Base-by-base conservation (phyloP, 2,113 vertebrate species). In the Thryonomys swinderianus region DNA sequence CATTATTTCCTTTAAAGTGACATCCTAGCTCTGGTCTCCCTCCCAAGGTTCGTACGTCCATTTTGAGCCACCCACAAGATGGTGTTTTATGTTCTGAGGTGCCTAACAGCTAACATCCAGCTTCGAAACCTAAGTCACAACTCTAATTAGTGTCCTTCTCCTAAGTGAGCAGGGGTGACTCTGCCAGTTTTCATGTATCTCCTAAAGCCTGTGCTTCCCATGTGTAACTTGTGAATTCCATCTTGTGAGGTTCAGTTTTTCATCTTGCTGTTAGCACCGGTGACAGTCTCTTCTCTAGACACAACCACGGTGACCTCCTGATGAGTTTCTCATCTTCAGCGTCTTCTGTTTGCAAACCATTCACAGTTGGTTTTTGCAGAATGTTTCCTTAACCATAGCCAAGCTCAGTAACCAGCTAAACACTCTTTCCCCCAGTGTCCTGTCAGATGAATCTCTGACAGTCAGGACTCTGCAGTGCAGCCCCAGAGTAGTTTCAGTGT, bases 311-410 rank as follows among this genome's bases (percentile, higher is more conserved):
- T 91, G 48, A 8, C 74, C 48, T 92, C 69, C 67, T 76, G 57
- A 91, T 59, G 37, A n/a, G 16, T 93, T 87, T 90, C 14, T 53
- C 84, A 42, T 32, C 57, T 83, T 48, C 16, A 45, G 9, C 18
- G n/a, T 95, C 20, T 95, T 84, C 27, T 27, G 8, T 92, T 88
- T 89, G 37, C 59, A 87, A 51, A 78, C 53, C 32, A 73, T 94
- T 94, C 78, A 61, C 8, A 42, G 14, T 78, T 48, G 11, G 8
- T 85, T 87, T 74, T 91, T 93, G 42, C 74, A 94, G 84, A 91
- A 76, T 84, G 62, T 80, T 80, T 76, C 30, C 34, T 40, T 67
- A 79, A 57, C 13, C 57, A n/a, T 69, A 94, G 57, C 69, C 20
- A 59, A 45, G 32, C 32, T 69, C 23, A 42, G 62, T 87, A 59